phyloP scores from a whole-genome alignment of 2,113 vertebrate genomes.

The Lanius collurio region DNA sequence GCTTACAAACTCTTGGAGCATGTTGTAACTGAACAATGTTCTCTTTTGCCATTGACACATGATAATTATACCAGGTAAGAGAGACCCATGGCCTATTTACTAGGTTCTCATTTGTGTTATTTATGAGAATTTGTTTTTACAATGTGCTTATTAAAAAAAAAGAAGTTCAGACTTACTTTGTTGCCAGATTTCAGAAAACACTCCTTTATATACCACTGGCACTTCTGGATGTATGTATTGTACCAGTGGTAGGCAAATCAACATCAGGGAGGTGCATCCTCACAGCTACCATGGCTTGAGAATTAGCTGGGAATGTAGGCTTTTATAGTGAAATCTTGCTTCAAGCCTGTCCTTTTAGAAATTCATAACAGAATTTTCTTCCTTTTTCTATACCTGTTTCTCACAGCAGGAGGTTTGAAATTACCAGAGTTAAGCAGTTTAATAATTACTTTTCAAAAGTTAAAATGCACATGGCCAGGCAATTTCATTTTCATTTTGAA shows the following conservation, averaged over 20 bases:
- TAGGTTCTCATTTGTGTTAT: background rate
- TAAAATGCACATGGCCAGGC: background rate
- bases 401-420: background rate
- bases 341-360: background rate
- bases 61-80: background rate
- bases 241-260: background rate
- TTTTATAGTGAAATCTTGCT: background rate
- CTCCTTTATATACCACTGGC: background rate
- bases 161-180: background rate
- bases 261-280: background rate
- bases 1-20: background rate
- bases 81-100: background rate
- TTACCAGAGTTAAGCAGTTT: background rate
- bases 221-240: background rate
- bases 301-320: background rate
- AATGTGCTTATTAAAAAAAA: background rate
- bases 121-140: background rate
- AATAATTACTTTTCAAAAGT: slow-evolving; percentile 29
- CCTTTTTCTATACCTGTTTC: background rate
- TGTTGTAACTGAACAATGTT: background rate
- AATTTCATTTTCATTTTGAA: slow-evolving; percentile 19
- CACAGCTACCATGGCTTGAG: accelerated
- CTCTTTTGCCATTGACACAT: background rate
- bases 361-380: background rate
- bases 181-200: background rate